Conservation (phyloP, 2,113 vertebrate genomes). For the Phalacrocorax carbo region DNA sequence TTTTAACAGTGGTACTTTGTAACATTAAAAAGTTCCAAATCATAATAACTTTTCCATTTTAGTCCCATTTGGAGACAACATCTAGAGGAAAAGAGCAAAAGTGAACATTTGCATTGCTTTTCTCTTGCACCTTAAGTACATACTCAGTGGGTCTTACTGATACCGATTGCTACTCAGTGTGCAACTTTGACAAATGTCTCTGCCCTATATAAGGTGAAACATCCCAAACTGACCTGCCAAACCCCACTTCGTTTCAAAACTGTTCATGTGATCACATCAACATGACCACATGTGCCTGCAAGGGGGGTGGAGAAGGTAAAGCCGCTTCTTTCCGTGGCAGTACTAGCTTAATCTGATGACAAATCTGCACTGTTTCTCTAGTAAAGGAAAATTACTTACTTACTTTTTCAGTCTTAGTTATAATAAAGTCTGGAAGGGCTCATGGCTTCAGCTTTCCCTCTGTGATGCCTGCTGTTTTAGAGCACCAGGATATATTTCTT, state of each 20-base stretch:
- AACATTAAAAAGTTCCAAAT: not conserved
- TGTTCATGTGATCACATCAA: rapidly evolving
- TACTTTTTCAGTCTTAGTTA: not conserved
- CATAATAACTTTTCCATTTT: not conserved
- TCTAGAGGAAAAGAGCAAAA: not conserved
- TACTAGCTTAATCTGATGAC: not conserved
- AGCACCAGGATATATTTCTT: not conserved
- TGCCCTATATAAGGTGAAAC: not conserved
- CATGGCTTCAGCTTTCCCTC: not conserved
- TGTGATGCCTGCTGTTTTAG: not conserved
- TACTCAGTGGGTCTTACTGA: not conserved
- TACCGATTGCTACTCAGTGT: not conserved
- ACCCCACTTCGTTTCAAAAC: not conserved
- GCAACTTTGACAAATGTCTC: too few species aligned
- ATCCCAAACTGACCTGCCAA: not conserved
- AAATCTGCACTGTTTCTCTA: not conserved
- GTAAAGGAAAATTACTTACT: not conserved
- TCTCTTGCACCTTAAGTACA: not conserved
- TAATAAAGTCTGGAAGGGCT: not conserved
- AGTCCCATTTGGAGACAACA: not conserved
- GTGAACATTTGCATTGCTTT: not conserved
- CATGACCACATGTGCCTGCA: not conserved
- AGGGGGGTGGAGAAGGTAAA: not conserved
- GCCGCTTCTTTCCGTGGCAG: rapidly evolving
- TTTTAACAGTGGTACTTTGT: not conserved